A percentile compares a stretch with the other conserved stretches of the same genome.
Evolutionary conservation across 2,797 vertebrate genomes (phyloP).

Genomic region (Periparus ater): DNA sequence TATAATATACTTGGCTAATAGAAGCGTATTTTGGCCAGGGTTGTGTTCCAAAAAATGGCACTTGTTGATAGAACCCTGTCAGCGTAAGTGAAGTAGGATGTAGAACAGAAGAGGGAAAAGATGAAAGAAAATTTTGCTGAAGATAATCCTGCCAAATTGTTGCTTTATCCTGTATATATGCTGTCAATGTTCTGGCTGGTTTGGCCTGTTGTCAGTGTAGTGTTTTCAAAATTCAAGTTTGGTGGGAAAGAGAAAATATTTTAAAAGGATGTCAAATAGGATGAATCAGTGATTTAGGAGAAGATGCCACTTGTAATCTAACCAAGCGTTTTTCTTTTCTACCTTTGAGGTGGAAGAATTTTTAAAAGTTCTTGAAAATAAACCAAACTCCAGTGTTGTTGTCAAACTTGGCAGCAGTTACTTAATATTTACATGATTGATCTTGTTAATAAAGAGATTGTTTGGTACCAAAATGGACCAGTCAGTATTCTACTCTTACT

Average conservation of each 20-base stretch:
- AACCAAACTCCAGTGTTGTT: not conserved
- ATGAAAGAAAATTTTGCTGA: not conserved
- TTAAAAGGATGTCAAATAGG: not conserved
- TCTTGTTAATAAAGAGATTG: not conserved
- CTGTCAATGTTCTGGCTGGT: not conserved
- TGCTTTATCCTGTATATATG: not conserved
- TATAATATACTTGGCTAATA: not conserved
- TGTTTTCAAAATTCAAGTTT: not conserved
- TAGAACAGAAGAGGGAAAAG: not conserved
- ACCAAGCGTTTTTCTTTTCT: not conserved
- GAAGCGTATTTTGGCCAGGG: not conserved
- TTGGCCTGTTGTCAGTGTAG: not conserved
- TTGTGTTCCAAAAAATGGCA: not conserved
- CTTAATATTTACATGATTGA: not conserved
- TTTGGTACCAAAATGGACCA: not conserved
- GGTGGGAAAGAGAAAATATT: not conserved
- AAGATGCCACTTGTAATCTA: not conserved
- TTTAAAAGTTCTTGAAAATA: not conserved
- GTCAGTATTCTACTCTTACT: not conserved
- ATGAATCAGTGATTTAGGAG: not conserved
- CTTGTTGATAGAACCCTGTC: not conserved
- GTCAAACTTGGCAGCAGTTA: not conserved
- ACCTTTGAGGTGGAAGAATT: not conserved
- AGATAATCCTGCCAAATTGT: not conserved
- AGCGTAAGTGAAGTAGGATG: not conserved